These are phyloP conservation scores for Brachionus paranguensis DNA, from an alignment of 1,140 invertebrate genomes.

Conservation along the genomic window DNA sequence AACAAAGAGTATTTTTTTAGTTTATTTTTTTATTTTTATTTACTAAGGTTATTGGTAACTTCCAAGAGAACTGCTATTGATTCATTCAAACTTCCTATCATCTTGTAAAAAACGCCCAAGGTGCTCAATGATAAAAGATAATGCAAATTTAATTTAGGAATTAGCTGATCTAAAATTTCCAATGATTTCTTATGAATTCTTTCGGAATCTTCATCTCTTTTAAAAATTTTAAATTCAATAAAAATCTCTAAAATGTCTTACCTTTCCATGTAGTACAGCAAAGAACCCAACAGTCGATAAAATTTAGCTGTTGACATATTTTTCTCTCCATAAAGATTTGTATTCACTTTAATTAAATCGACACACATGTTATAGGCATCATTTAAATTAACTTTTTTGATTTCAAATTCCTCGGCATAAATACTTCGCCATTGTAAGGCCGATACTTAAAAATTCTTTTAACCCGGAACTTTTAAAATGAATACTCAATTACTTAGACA, in stretches of 20 bases:
- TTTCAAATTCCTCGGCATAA: conserved; percentile 17
- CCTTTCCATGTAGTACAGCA: conserved; percentile 35
- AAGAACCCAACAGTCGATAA: conserved; percentile 13
- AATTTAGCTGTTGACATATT: conserved; percentile 7
- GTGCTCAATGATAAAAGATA: conserved; percentile 28
- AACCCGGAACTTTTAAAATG: not conserved
- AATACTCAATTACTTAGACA: not conserved
- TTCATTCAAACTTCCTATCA: conserved; percentile 29
- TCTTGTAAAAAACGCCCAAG: conserved; percentile 36
- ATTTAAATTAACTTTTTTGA: conserved; percentile 15
- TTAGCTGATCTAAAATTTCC: not conserved
- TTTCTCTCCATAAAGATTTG: not conserved
- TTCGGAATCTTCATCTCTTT: conserved; percentile 25
- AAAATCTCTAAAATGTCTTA: not conserved
- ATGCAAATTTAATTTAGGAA: not conserved
- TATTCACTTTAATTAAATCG: not conserved
- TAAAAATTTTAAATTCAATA: not conserved
- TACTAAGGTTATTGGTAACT: conserved; percentile 16
- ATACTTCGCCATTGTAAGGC: conserved; percentile 36
- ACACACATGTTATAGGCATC: conserved; percentile 22
- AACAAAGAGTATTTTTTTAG: not conserved
- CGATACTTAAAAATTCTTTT: not conserved
- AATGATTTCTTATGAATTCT: conserved; percentile 31
- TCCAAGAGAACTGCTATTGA: conserved; percentile 27
- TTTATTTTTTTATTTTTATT: not conserved